phyloP scores from a whole-genome alignment of 37 sponge, comb jelly and placozoan species.

The Aplysina aerophoba region DNA sequence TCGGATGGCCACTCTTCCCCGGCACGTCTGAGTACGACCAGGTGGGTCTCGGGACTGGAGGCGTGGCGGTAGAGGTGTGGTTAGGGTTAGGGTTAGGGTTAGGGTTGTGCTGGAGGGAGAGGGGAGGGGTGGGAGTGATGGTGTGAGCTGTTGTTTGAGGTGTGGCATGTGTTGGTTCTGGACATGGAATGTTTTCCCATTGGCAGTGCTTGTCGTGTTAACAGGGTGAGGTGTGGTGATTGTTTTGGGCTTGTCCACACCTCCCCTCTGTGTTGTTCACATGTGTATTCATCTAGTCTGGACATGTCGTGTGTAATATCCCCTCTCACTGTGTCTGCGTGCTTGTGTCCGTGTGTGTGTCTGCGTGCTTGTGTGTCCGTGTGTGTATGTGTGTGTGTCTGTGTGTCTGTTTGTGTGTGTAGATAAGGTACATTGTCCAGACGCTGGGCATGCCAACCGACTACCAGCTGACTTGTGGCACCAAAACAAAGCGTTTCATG shows the following conservation, averaged over 20 bases:
- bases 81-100: background rate
- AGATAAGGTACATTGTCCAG: conserved; percentile 18
- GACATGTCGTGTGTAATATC: too few relatives aligned
- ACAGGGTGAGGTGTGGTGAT: background rate
- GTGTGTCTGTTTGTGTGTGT: background rate
- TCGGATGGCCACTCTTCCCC: conserved; percentile 96
- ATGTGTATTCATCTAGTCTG: too few relatives aligned
- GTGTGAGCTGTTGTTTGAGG: background rate
- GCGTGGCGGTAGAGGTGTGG: background rate
- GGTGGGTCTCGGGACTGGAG: conserved; percentile 28
- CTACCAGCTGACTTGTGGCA: background rate
- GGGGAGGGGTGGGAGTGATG: background rate
- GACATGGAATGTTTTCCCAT: too few relatives aligned
- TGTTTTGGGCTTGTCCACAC: background rate
- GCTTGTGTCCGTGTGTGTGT: conserved; percentile 58
- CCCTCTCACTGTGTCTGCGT: background rate
- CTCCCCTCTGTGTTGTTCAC: too few relatives aligned
- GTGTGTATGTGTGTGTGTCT: conserved; percentile 71
- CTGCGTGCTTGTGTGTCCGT: conserved; percentile 47
- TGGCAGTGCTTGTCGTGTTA: background rate
- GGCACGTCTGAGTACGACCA: conserved; percentile 90
- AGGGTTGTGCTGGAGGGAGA: background rate
- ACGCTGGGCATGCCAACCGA: conserved; percentile 19
- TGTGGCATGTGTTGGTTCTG: too few relatives aligned
- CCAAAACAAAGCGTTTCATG: background rate